Percentiles rank a stretch among this genome's conserved stretches.
Conservation (phyloP, 2,888 invertebrate genomes). For the Plebejus anna region DNA sequence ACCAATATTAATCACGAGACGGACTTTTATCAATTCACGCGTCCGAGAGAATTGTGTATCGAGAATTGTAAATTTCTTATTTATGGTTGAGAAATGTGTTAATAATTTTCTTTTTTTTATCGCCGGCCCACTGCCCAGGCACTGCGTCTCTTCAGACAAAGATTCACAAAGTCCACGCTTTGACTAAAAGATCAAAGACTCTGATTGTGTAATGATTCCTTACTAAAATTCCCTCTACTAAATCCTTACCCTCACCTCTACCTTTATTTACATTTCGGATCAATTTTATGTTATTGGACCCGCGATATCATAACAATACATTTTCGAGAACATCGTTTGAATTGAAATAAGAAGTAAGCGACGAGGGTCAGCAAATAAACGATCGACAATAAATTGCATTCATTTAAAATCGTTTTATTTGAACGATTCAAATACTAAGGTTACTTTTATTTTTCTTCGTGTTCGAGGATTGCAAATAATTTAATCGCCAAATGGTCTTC, state of each 20-base stretch:
- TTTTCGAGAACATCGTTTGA: slow-evolving; percentile 20
- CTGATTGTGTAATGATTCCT: not conserved
- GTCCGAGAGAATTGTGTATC: slow-evolving; percentile 20
- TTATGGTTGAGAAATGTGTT: not conserved
- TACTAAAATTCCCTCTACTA: not conserved
- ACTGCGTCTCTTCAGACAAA: not conserved
- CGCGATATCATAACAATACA: not conserved
- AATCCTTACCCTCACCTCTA: not conserved
- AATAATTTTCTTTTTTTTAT: not conserved
- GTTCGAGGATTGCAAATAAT: slow-evolving; percentile 23
- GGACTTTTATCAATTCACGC: slow-evolving; percentile 28
- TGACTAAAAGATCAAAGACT: not conserved
- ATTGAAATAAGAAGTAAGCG: slow-evolving; percentile 16
- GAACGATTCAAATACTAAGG: not conserved
- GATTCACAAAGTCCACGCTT: not conserved
- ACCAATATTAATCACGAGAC: slow-evolving; percentile 32
- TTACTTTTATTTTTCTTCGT: slow-evolving; percentile 14
- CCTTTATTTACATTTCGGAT: not conserved
- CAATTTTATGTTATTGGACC: not conserved
- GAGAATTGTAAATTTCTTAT: slow-evolving; percentile 12
- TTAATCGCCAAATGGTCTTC: slow-evolving; percentile 13
- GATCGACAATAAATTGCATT: slow-evolving; percentile 22
- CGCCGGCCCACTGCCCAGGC: not conserved
- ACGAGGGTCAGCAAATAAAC: slow-evolving; percentile 6
- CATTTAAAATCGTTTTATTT: slow-evolving; percentile 25